phyloP scores from a whole-genome alignment of 2,888 invertebrate genomes.

The Heliconius erato region DNA sequence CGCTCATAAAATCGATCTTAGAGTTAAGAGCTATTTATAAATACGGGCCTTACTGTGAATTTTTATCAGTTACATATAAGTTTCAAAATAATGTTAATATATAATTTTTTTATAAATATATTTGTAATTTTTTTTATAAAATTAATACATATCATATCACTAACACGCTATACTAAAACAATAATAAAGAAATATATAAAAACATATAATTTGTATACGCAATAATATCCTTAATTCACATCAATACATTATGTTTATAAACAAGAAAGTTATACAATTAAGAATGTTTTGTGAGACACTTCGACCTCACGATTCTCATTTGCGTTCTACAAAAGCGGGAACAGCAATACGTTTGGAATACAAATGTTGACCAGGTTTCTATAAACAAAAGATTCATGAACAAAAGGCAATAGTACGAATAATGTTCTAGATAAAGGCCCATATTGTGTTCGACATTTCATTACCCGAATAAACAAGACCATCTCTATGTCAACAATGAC shows the following conservation, averaged over 20 bases:
- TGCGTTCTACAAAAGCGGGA: conserved; percentile 24
- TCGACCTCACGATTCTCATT: conserved; percentile 37
- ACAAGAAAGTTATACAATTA: conserved; percentile 46
- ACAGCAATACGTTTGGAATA: conserved; percentile 35
- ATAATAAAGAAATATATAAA: not conserved
- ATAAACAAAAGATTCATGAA: conserved; percentile 35
- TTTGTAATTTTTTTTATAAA: too few species aligned
- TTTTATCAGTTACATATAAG: too few species aligned
- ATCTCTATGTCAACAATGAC: conserved; percentile 33
- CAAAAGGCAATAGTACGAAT: conserved; percentile 40
- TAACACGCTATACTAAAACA: not conserved
- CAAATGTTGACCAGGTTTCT: conserved; percentile 41
- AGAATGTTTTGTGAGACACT: conserved; percentile 25
- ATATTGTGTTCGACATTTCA: conserved; percentile 28
- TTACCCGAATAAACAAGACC: conserved; percentile 24
- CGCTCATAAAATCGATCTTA: too few species aligned
- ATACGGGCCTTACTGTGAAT: too few species aligned
- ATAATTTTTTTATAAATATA: too few species aligned
- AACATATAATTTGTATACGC: not conserved
- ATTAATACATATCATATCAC: too few species aligned
- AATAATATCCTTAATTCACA: not conserved
- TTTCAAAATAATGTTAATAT: too few species aligned
- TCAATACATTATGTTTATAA: not conserved
- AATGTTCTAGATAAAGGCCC: conserved; percentile 30
- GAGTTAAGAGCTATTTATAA: too few species aligned